Percentiles rank a stretch among this genome's conserved stretches.
These are phyloP conservation scores for Lasioglossum vierecki DNA, from an alignment of 2,888 invertebrate genomes.

Conservation along the genomic window DNA sequence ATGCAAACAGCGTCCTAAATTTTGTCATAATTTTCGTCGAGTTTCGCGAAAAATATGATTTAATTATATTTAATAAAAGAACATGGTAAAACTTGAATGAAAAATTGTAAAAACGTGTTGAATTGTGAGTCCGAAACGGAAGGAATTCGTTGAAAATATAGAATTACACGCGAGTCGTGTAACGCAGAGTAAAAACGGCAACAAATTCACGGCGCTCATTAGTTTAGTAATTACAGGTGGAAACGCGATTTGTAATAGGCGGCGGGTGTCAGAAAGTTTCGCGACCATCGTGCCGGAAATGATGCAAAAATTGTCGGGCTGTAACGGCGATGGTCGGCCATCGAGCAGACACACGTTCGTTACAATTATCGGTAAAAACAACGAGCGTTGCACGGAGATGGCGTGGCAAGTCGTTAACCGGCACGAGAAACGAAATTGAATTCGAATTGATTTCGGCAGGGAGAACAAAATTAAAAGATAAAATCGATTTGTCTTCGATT, in stretches of 20 bases:
- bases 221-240: background rate
- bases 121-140: background rate
- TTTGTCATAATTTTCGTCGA: too few species aligned
- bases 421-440: slow-evolving; percentile 58
- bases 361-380: slow-evolving; percentile 64
- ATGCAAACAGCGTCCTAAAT: too few species aligned
- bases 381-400: slow-evolving; percentile 34
- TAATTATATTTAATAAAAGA: background rate
- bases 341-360: slow-evolving; percentile 49
- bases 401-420: slow-evolving; percentile 60
- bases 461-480: slow-evolving; percentile 58
- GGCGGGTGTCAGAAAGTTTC: background rate
- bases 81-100: background rate
- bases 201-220: background rate
- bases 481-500: slow-evolving; percentile 67
- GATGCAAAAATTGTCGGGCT: slow-evolving; percentile 29
- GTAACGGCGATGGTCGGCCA: slow-evolving; percentile 1
- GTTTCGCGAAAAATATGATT: background rate
- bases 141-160: background rate
- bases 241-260: background rate
- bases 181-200: background rate
- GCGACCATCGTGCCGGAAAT: slow-evolving; percentile 10
- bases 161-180: background rate
- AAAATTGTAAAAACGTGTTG: background rate
- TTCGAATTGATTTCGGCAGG: slow-evolving; percentile 60